These are phyloP conservation scores for Anodontia alba DNA, from an alignment of 2,888 invertebrate genomes.

Conservation along the genomic window DNA sequence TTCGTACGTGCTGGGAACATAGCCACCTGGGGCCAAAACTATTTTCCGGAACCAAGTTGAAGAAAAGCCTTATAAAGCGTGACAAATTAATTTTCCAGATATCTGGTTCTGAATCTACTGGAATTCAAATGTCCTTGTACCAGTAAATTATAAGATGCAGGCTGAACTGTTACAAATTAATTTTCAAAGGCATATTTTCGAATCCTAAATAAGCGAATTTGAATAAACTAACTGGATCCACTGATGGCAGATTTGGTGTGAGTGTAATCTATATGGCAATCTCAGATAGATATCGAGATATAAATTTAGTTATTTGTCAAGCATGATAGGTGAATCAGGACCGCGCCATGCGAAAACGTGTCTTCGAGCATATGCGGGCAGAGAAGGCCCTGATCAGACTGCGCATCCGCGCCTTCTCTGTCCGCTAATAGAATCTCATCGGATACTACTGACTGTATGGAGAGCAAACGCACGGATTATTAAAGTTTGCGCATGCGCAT, in stretches of 20 bases:
- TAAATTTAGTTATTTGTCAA: conserved; percentile 6
- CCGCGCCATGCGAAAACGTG: too few relatives aligned
- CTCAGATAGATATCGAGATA: background rate
- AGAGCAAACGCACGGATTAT: too few relatives aligned
- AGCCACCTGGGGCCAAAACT: background rate
- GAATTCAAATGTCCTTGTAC: background rate
- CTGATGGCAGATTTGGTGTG: background rate
- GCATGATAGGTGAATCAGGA: background rate
- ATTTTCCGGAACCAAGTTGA: background rate
- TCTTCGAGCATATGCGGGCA: too few relatives aligned
- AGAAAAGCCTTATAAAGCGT: background rate
- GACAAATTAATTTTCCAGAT: conserved; percentile 3
- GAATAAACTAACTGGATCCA: background rate
- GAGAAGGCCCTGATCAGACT: too few relatives aligned
- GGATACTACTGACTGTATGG: too few relatives aligned
- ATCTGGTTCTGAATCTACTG: background rate
- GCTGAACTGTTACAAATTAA: background rate
- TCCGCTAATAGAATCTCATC: too few relatives aligned
- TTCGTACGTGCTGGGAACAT: background rate
- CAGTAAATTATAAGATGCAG: background rate
- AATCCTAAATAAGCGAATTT: background rate
- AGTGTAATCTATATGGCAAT: background rate
- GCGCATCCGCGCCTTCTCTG: too few relatives aligned
- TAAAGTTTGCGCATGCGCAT: too few relatives aligned
- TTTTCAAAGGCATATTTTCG: conserved; percentile 8